Conservation (phyloP, 2,797 vertebrate genomes). For the Tenualosa ilisha region DNA sequence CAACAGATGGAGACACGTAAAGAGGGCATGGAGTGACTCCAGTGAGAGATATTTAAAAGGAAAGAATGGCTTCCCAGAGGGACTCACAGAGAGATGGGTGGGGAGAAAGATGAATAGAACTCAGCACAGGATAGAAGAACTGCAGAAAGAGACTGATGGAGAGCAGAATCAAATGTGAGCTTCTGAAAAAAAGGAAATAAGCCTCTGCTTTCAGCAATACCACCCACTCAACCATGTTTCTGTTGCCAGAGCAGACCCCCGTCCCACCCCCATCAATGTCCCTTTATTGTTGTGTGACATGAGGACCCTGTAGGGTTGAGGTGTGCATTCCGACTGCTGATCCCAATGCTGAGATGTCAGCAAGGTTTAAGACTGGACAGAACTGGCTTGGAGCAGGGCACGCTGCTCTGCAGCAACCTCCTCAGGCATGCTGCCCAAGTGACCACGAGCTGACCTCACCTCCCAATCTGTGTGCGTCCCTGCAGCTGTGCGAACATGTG, state of each 20-base stretch:
- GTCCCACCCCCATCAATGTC: too few relatives aligned
- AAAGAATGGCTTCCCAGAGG: not conserved
- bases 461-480: not conserved
- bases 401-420: not conserved
- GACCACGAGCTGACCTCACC: conserved; percentile 29
- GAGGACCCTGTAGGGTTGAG: not conserved
- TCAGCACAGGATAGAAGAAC: not conserved
- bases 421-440: not conserved
- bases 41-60: conserved; percentile 20
- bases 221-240: not conserved
- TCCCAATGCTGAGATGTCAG: too few relatives aligned
- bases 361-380: not conserved
- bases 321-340: too few relatives aligned
- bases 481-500: not conserved
- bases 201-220: not conserved
- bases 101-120: not conserved
- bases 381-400: not conserved
- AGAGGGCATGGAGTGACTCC: conserved; percentile 9
- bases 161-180: not conserved
- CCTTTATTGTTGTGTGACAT: too few relatives aligned
- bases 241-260: not conserved
- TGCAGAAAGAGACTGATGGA: not conserved
- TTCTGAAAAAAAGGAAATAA: not conserved
- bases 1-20: conserved; percentile 7
- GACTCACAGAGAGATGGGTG: not conserved